Base-by-base conservation (phyloP, 2,888 invertebrate species). In the Napeogenes sylphis region DNA sequence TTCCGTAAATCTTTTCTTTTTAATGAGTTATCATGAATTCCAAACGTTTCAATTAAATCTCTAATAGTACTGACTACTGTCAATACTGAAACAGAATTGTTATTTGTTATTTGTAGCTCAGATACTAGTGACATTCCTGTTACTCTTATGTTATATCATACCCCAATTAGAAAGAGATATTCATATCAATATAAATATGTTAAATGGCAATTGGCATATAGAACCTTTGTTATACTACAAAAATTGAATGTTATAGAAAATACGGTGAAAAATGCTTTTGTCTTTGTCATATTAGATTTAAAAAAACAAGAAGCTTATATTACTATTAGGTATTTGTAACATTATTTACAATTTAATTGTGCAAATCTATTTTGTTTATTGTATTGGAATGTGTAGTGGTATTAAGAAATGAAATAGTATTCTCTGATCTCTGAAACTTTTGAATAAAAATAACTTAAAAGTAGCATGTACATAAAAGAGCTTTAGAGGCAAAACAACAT, bases 171-270 rank as follows among this genome's bases (percentile, higher is more conserved):
- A 51, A 51, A 51, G 51, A 51, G 51, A 51, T 8, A 21, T n/a
- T 51, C 8, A 30, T 30, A 51, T 30, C 21, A 51, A 51, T 30
- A 51, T 51, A 51, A 12, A 51, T 51, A 21, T 51, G 21, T 51
- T 47, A n/a, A 21, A 21, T 21, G 21, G 21, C 21, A 21, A 51
- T n/a, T 30, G 21, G 51, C 30, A 51, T 51, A 51, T 30, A 30
- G 21, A 51, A 51, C 30, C 51, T 30, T 51, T 30, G 30, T 30
- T 51, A 51, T 51, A 21, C 51, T 21, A 51, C 51, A 51, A 30
- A 42, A 51, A 30, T 51, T 51, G 30, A 30, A 51, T 30, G 51
- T 4, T 30, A 51, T 51, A 30, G 6, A 4, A 30, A 30, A 30
- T 30, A 30, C 4, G 12, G 3, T 4, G 12, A 51, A 30, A 30